Evolutionary conservation across 2,888 invertebrate species (phyloP), one percentile per base, ranked within the genome.

Genomic region (Tenodera sinensis): DNA sequence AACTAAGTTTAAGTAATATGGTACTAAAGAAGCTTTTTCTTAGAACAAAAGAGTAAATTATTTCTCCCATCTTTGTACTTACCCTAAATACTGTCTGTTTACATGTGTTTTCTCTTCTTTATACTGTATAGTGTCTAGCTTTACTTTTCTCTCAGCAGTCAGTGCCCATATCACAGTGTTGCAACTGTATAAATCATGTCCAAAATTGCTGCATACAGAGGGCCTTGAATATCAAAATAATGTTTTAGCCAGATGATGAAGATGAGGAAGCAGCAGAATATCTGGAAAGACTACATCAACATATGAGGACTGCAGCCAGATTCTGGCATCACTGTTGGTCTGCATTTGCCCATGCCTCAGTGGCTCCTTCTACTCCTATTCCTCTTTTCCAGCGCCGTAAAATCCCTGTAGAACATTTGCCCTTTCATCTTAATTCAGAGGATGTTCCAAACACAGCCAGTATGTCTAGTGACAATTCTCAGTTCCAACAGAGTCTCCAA

Each of bases 251-350:
- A 15, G 90, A 90, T 54, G 91, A 91, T 85, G 92, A 92, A 89
- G 92, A 92, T 90, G 92, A 91, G 88, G 92, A 92, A 90, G 90
- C 91, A 25, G 91, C 91, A 71, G 92, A 92, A 90, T 91, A 91
- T 90, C 91, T 91, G 89, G 91, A 91, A 82, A 90, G 91, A 90
- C 91, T 92, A 91, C 91, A 91, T 20, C 92, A 92, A 88, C 92
- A 92, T 90, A 89, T 91, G 89, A 91, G 90, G 89, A 90, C 91
- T 86, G 91, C 91, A 82, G 90, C 91, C 85, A 90, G 87, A 54
- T 89, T 91, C 84, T 92, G 92, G 91, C 91, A 90, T 85, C 90
- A 90, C 71, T 92, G 92, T 42, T 90, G 90, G 90, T 54, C 83
- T 83, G 81, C 42, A 14, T 83, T 86, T 28, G 28, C 87, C 27